Evolutionary conservation across 2,797 vertebrate genomes (phyloP).

Genomic region (Prunella strophiata): DNA sequence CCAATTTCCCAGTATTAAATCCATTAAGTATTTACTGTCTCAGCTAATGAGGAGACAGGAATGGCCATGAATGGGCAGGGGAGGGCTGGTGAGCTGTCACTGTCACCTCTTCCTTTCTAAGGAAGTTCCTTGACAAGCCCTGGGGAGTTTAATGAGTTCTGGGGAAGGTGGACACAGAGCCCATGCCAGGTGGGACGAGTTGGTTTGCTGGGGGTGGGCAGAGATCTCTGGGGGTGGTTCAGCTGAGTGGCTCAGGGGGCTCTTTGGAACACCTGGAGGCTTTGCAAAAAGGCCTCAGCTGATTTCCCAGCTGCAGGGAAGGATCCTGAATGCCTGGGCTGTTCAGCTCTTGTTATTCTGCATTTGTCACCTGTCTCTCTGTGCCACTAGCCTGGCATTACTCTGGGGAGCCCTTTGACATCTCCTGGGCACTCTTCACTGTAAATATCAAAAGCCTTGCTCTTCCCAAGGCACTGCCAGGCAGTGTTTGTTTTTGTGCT

Average conservation of each 20-base stretch:
- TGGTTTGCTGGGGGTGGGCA: not conserved
- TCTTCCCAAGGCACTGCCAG: not conserved
- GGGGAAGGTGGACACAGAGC: not conserved
- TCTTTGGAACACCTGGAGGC: not conserved
- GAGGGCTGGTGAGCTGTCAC: not conserved
- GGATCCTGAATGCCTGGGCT: not conserved
- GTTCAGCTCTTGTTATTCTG: not conserved
- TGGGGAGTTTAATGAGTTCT: not conserved
- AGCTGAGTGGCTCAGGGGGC: not conserved
- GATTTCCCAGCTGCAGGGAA: not conserved
- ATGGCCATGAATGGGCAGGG: not conserved
- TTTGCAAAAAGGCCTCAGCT: not conserved
- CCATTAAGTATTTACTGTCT: not conserved
- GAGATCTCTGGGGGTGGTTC: not conserved
- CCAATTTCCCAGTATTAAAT: not conserved
- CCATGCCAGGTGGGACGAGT: accelerated
- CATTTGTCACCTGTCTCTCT: not conserved
- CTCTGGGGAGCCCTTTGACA: not conserved
- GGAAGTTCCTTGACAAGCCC: not conserved
- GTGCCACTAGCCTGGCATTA: not conserved
- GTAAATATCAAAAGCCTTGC: not conserved
- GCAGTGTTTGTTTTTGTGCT: not conserved
- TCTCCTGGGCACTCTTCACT: not conserved
- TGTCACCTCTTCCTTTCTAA: not conserved
- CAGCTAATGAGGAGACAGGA: not conserved